A percentile compares a stretch with the other conserved stretches of the same genome.
Conservation (phyloP, 2,797 vertebrate species). For the Vultur gryphus region DNA sequence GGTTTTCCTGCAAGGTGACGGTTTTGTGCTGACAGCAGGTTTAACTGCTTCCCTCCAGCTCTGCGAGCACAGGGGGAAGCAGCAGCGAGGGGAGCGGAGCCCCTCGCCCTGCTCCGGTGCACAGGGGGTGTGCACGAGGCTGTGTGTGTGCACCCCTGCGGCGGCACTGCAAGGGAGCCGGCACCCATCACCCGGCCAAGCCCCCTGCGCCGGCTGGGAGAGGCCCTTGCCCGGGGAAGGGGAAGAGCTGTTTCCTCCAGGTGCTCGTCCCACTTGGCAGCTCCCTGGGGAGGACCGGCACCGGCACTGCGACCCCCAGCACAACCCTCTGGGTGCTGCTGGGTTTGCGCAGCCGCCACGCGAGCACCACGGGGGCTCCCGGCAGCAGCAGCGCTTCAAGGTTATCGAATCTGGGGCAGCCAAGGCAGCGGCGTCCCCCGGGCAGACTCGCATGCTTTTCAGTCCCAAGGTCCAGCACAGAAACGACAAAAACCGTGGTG, state of each 20-base stretch:
- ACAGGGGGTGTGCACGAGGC: background rate
- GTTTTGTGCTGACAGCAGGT: background rate
- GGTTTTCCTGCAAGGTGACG: background rate
- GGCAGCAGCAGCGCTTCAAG: conserved; percentile 47
- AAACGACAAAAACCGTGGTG: background rate
- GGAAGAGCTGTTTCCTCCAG: background rate
- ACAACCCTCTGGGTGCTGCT: background rate
- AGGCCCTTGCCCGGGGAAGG: background rate
- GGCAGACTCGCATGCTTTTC: background rate
- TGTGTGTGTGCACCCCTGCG: background rate
- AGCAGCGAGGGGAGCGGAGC: background rate
- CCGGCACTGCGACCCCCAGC: background rate
- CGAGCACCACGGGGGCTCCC: background rate
- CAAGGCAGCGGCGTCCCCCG: background rate
- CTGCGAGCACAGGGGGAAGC: fast-evolving
- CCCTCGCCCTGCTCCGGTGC: fast-evolving
- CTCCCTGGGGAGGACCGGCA: background rate
- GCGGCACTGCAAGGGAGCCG: background rate
- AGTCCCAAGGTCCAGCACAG: background rate
- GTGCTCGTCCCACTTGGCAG: background rate
- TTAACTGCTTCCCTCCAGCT: background rate
- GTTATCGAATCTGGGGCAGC: conserved; percentile 66
- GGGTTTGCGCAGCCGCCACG: background rate
- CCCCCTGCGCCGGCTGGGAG: background rate
- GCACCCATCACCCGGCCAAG: fast-evolving